Evolutionary conservation across 2,797 vertebrate species (phyloP), one percentile per base, ranked within the genome.

Genomic region (Champsocephalus esox): DNA sequence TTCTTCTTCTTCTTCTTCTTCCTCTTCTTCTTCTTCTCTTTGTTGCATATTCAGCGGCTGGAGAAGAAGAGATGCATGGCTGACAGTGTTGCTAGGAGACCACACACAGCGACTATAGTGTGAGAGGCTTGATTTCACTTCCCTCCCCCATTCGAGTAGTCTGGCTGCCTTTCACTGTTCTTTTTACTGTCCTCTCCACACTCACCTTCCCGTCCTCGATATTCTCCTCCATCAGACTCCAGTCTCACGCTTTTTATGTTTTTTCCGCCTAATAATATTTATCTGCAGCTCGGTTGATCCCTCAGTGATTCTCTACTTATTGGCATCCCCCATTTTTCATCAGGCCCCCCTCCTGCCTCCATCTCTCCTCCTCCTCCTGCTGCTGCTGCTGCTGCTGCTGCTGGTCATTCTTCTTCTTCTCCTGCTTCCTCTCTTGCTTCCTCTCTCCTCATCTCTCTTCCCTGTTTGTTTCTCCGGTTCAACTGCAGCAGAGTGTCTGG

Each of bases 31-130:
- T 72, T 89, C 86, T 83, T 73, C 34, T 83, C 82, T 89, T 89
- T 91, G 91, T 68, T 90, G 87, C 84, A 92, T 92, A 91, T 91
- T 92, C 86, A 91, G 89, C 64, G 73, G 88, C 86, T 75, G 74
- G 87, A 87, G 89, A 87, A 87, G 89, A 85, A 80, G 87, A 91
- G 91, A 94, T 93, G 92, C 91, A 81, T 86, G 85, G 92, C 91
- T 89, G 92, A 93, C 94, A 94, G 93, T 93, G 95, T 96, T 96
- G 95, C 95, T 96, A 96, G 95, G 95, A 95, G 94, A 96, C 95
- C 95, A 93, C 94, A 95, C 93, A 94, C 94, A 93, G 94, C 89
- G 92, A 93, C 92, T 89, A 28, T 5, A 91, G 92, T 94, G 93
- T 93, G 92, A 92, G 93, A 91, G 93, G 93, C 93, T 92, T 86